phyloP scores from a whole-genome alignment of 2,888 invertebrate genomes.

The Hololepta plana region DNA sequence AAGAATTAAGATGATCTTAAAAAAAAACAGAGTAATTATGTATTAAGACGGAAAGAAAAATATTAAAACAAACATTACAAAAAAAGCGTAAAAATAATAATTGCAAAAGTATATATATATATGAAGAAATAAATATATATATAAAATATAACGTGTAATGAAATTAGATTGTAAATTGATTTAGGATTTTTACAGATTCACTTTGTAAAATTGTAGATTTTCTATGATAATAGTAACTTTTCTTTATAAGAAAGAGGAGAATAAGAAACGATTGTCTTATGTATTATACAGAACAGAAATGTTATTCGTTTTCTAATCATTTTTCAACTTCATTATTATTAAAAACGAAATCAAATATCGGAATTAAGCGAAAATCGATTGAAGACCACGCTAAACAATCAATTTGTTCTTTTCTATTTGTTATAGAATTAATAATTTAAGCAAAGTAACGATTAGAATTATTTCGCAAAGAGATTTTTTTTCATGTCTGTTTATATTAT shows the following conservation, averaged over 20 bases:
- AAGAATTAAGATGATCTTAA: conserved; percentile 4
- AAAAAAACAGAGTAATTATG: conserved; percentile 4
- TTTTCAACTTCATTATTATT: conserved; percentile 18
- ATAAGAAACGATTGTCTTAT: conserved; percentile 7
- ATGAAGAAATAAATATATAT: conserved; percentile 1
- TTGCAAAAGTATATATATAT: too few relatives aligned
- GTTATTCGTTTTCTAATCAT: conserved; percentile 25
- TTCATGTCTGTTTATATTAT: conserved; percentile 11
- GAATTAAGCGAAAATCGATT: too few relatives aligned
- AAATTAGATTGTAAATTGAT: conserved; percentile 9
- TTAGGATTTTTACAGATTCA: conserved; percentile 4
- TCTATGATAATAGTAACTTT: conserved; percentile 20
- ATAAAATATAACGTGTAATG: conserved; percentile 2
- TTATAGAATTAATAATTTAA: conserved; percentile 25
- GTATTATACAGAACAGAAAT: conserved; percentile 15
- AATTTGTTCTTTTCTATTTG: too few relatives aligned
- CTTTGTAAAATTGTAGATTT: conserved; percentile 20
- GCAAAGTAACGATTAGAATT: conserved; percentile 19
- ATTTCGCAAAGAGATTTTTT: too few relatives aligned
- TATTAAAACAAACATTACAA: conserved; percentile 1
- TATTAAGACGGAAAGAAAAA: background rate
- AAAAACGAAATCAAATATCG: conserved; percentile 1
- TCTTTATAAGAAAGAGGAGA: conserved; percentile 28
- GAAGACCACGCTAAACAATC: too few relatives aligned
- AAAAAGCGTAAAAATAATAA: too few relatives aligned